Evolutionary conservation across 2,113 vertebrate genomes (phyloP).

Genomic region (Lophotis ruficrista): DNA sequence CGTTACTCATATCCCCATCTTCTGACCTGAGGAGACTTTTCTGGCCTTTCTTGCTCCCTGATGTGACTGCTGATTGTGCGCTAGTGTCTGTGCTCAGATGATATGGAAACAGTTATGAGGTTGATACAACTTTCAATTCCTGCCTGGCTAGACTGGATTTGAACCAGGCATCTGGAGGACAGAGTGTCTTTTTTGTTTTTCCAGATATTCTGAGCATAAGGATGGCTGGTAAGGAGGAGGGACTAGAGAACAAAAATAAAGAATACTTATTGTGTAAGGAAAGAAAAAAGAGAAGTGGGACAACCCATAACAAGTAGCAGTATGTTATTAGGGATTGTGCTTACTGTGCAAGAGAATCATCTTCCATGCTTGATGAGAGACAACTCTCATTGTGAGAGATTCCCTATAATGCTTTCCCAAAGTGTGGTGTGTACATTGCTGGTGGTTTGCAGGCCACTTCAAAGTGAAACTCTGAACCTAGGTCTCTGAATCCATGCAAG

Average conservation of each 20-base stretch:
- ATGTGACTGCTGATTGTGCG: neutral
- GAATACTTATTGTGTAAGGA: neutral
- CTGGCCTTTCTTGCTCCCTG: neutral
- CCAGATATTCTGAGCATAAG: neutral
- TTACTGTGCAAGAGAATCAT: neutral
- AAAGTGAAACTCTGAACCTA: neutral
- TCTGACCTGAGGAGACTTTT: neutral
- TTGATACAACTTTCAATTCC: neutral
- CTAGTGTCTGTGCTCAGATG: neutral
- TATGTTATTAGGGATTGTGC: neutral
- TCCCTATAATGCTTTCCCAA: neutral
- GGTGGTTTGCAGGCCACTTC: neutral
- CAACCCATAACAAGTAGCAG: accelerated
- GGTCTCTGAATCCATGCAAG: neutral
- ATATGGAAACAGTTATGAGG: neutral
- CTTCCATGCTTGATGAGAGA: neutral
- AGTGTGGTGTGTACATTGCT: neutral
- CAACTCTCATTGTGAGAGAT: neutral
- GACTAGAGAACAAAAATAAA: neutral
- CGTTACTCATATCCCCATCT: neutral
- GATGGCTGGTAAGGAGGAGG: neutral
- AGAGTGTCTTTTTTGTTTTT: neutral
- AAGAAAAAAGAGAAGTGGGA: neutral
- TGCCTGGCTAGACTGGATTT: neutral
- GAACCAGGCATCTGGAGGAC: neutral